These are phyloP conservation scores for Drosophila hawaiiensis DNA, from an alignment of 2,888 invertebrate species.

Conservation along the genomic window DNA sequence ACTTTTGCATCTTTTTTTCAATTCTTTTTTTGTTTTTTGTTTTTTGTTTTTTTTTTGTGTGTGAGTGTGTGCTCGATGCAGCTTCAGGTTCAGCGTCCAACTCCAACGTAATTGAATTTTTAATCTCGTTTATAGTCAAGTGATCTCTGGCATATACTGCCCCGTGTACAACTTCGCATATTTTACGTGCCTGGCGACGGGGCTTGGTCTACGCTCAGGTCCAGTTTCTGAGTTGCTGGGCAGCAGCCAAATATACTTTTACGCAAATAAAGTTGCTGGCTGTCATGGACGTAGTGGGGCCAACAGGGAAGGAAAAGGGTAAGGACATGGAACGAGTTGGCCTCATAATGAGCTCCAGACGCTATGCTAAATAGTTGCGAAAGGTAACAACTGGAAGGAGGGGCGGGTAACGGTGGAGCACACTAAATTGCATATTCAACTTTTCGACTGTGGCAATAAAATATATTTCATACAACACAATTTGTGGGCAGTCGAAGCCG, in stretches of 20 bases:
- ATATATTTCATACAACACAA: slow-evolving; percentile 46
- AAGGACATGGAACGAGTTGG: slow-evolving; percentile 6
- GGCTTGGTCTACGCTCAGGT: slow-evolving; percentile 43
- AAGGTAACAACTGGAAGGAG: slow-evolving; percentile 42
- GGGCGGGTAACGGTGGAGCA: slow-evolving; percentile 14
- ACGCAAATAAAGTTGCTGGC: slow-evolving; percentile 69
- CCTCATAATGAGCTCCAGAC: slow-evolving; percentile 65
- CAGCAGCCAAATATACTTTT: slow-evolving; percentile 60
- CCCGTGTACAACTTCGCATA: slow-evolving; percentile 78
- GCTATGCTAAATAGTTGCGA: slow-evolving; percentile 74
- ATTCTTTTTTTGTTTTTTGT: slow-evolving; percentile 18
- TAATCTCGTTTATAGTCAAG: slow-evolving; percentile 85
- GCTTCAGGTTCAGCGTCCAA: slow-evolving; percentile 79
- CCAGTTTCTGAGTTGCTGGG: slow-evolving; percentile 46
- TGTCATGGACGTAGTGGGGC: slow-evolving; percentile 26
- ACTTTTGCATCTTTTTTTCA: slow-evolving; percentile 27
- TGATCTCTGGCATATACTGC: slow-evolving; percentile 83
- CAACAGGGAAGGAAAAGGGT: not conserved
- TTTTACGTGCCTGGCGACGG: slow-evolving; percentile 73
- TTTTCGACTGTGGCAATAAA: slow-evolving; percentile 62
- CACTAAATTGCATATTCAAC: slow-evolving; percentile 69
- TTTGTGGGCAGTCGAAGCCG: slow-evolving; percentile 37
- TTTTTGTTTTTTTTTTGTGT: slow-evolving; percentile 29
- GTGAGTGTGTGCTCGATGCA: slow-evolving; percentile 44
- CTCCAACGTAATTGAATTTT: slow-evolving; percentile 85